Conservation (phyloP, 2,888 invertebrate species). For the Sphaerophoria taeniata region DNA sequence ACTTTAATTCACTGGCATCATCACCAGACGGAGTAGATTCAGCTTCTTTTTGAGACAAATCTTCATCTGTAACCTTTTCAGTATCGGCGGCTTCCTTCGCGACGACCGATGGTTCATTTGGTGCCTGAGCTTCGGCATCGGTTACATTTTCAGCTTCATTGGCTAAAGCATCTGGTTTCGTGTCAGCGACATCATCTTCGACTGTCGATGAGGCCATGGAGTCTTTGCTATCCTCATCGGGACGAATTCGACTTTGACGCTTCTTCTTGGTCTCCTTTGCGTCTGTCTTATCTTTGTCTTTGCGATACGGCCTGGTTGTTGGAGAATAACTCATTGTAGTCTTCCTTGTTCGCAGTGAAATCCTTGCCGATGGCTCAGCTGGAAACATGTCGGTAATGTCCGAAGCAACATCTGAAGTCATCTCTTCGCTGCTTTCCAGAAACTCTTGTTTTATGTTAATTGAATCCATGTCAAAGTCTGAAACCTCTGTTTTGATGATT, state of each 20-base stretch:
- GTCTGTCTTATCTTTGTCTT: slow-evolving; percentile 74
- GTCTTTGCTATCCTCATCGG: slow-evolving; percentile 81
- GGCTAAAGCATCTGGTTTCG: slow-evolving; percentile 64
- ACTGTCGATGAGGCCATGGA: slow-evolving; percentile 79
- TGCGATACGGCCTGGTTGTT: slow-evolving; percentile 72
- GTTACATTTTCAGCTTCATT: slow-evolving; percentile 28
- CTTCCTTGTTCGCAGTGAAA: slow-evolving; percentile 67
- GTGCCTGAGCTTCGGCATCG: background rate
- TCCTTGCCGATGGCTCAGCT: slow-evolving; percentile 63
- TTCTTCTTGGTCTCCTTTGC: slow-evolving; percentile 63
- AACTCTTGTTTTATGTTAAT: slow-evolving; percentile 79
- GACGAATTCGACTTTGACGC: slow-evolving; percentile 56
- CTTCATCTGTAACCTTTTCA: slow-evolving; percentile 76
- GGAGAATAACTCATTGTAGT: slow-evolving; percentile 65
- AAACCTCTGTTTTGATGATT: slow-evolving; percentile 77
- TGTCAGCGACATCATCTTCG: slow-evolving; percentile 77
- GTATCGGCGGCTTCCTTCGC: background rate
- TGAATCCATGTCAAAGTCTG: slow-evolving; percentile 57
- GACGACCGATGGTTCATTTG: background rate
- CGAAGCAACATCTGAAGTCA: slow-evolving; percentile 69
- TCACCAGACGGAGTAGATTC: background rate
- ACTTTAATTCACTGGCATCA: background rate
- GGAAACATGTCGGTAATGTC: slow-evolving; percentile 70
- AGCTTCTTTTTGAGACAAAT: background rate
- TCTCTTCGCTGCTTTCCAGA: slow-evolving; percentile 77